phyloP scores from a whole-genome alignment of 1,140 invertebrate species.

The Macrocentrus cingulum region DNA sequence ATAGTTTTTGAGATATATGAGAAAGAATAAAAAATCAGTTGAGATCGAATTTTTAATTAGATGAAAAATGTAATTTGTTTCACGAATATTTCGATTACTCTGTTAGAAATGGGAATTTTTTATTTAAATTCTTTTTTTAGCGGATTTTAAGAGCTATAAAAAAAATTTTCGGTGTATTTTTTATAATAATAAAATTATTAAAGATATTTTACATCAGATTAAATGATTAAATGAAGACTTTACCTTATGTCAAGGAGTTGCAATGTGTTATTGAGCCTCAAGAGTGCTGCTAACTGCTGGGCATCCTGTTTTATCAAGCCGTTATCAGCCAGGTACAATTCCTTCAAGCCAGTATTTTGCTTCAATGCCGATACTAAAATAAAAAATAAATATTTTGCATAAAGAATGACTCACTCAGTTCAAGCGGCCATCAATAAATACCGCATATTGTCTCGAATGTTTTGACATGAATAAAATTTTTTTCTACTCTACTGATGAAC shows the following conservation, averaged over 20 bases:
- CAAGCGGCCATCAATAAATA: too few species aligned
- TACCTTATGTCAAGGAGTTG: slow-evolving; percentile 76
- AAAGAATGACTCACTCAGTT: slow-evolving; percentile 1
- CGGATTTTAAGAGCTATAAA: too few species aligned
- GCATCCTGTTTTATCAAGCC: slow-evolving; percentile 74
- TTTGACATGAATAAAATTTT: slow-evolving; percentile 7
- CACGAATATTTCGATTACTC: too few species aligned
- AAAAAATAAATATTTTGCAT: slow-evolving; percentile 21
- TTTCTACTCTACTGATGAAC: background rate
- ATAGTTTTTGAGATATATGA: too few species aligned
- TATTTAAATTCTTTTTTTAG: too few species aligned
- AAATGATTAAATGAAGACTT: background rate
- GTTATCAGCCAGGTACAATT: slow-evolving; percentile 84
- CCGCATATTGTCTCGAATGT: too few species aligned
- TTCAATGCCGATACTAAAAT: slow-evolving; percentile 75
- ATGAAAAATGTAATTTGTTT: too few species aligned
- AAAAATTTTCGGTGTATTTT: background rate
- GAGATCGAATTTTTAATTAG: too few species aligned
- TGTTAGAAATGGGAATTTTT: too few species aligned
- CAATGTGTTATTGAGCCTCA: slow-evolving; percentile 70
- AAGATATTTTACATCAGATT: background rate
- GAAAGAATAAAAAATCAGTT: too few species aligned
- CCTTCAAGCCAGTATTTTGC: slow-evolving; percentile 75
- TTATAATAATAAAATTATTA: background rate
- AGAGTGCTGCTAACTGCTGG: slow-evolving; percentile 71